Evolutionary conservation across 2,797 vertebrate genomes (phyloP).

Genomic region (Enteromius afrohamiltoni): DNA sequence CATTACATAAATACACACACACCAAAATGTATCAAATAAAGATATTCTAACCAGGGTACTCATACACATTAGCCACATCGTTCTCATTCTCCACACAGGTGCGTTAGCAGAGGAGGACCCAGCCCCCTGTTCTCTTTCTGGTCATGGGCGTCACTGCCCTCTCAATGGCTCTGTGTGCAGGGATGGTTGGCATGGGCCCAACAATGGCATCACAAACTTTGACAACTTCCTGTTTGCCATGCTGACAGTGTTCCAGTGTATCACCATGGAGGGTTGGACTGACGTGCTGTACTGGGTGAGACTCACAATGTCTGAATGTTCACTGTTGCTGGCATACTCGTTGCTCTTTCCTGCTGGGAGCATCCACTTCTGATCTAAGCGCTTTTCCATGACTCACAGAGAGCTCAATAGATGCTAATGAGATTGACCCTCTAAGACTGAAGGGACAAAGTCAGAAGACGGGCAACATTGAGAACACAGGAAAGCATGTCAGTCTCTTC

Average conservation of each 20-base stretch:
- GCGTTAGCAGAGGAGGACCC: constrained; percentile 90
- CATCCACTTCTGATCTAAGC: not conserved
- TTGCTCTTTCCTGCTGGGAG: not conserved
- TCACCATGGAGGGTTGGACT: constrained; percentile 99
- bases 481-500: not conserved
- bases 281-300: constrained; percentile 99
- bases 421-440: constrained; percentile 16
- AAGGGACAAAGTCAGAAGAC: constrained; percentile 14
- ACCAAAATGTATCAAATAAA: not conserved
- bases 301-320: not conserved
- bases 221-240: constrained; percentile 98
- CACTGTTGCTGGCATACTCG: not conserved
- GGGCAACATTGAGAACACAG: not conserved
- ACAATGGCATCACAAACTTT: constrained; percentile 98
- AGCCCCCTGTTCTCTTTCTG: constrained; percentile 91
- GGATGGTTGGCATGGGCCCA: constrained; percentile 95
- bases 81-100: constrained; percentile 72
- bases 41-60: not conserved
- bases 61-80: not conserved
- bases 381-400: not conserved
- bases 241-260: constrained; percentile 98
- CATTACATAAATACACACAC: not conserved
- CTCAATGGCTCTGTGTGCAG: constrained; percentile 88
- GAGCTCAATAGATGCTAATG: constrained; percentile 17
- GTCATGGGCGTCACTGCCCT: constrained; percentile 90